Base-by-base conservation (phyloP, 2,888 invertebrate species). In the Melinaea marsaeus region DNA sequence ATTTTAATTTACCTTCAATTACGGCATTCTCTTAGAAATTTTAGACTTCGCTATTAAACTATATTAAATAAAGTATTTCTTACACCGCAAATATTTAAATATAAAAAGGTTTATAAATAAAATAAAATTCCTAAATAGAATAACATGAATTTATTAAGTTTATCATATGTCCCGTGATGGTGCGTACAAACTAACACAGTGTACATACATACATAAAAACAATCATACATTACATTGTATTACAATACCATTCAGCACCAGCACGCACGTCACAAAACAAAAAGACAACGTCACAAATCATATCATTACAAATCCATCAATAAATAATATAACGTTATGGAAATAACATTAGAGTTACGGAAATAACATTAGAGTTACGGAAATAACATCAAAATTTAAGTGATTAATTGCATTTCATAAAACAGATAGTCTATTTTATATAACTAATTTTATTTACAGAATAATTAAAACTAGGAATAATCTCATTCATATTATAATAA, bases 111-210 rank as follows among this genome's bases (percentile, higher is more conserved):
- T 32, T 32, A 7, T 9, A 51, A 51, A 51, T 3, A 32, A 71
- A 71, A 69, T 62, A 51, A 71, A 71, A 70, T 54, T 64, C 13
- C 51, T 58, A 64, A 75, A 74, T 79, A 79, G 85, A 88, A 85
- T 87, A 88, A 89, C 87, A 88, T 89, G 84, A 81, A 83, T 89
- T 89, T 90, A 88, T 88, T 90, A 81, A 83, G 79, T 84, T 86
- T 82, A 86, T 84, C 83, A 87, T 85, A 84, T 83, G 83, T 86
- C 84, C 80, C 79, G 86, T 89, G 87, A 86, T 77, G 79, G 89
- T 89, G 88, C 79, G 75, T 83, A 84, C 76, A 80, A 59, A 85
- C 83, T 82, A 85, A 83, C 74, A 83, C 77, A 75, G 88, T 87
- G 87, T 83, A 76, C 76, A 79, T 83, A 84, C 79, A 81, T 59